phyloP scores from a whole-genome alignment of 2,888 invertebrate genomes.

The Germaria angustata region DNA sequence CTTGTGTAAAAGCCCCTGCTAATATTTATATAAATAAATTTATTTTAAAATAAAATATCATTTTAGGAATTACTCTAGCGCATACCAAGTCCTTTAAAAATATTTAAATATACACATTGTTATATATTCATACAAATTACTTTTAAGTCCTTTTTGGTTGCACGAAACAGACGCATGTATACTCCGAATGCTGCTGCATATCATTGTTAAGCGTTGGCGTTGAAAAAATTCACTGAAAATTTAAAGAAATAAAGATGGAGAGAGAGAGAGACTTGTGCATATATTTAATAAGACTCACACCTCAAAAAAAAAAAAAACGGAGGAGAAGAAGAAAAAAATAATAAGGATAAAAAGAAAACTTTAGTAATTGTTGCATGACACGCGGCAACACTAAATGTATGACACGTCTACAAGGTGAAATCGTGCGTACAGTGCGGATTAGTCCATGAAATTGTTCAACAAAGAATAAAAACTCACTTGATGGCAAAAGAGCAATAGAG shows the following conservation, averaged over 20 bases:
- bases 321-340: background rate
- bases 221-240: background rate
- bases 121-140: no score
- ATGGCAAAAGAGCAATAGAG: background rate
- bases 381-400: constrained; percentile 45
- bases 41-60: no score
- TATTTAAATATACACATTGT: no score
- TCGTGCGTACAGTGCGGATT: constrained; percentile 44
- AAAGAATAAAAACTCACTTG: constrained; percentile 49
- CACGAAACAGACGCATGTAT: no score
- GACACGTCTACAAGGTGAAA: constrained; percentile 53
- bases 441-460: constrained; percentile 34
- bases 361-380: constrained; percentile 39
- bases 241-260: no score
- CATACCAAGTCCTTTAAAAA: no score
- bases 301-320: background rate
- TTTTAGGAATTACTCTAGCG: no score
- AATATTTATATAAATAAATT: no score
- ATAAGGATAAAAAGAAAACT: constrained; percentile 20
- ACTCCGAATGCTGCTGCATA: background rate
- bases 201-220: background rate
- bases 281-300: background rate
- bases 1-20: no score
- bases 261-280: background rate
- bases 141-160: no score